Conservation (phyloP, 2,888 invertebrate genomes). For the Nomada hirtipes region DNA sequence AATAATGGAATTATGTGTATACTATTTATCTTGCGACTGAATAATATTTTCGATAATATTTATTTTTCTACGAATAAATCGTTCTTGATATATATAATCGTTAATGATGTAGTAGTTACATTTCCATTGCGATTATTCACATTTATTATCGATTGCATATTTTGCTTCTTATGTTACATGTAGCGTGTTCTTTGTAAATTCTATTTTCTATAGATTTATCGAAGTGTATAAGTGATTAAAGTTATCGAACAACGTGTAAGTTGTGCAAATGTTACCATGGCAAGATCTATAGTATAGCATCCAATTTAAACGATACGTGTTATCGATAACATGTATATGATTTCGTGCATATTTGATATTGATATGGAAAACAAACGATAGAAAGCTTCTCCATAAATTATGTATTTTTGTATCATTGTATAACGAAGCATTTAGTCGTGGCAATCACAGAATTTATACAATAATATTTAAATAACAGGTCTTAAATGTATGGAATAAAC, state of each 20-base stretch:
- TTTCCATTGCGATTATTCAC: neutral
- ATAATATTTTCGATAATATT: neutral
- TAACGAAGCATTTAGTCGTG: neutral
- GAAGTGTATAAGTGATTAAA: neutral
- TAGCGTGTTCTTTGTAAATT: neutral
- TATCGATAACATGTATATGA: conserved; percentile 24
- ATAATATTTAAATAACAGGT: neutral
- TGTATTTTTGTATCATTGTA: neutral
- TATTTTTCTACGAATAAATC: neutral
- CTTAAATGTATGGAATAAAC: too few species aligned
- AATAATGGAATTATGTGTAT: neutral
- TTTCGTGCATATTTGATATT: neutral
- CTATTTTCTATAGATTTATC: neutral
- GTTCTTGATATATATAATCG: neutral
- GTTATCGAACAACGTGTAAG: neutral
- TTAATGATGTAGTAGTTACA: neutral
- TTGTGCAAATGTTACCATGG: neutral
- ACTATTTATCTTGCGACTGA: neutral
- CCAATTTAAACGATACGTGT: neutral
- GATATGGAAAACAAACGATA: conserved; percentile 11
- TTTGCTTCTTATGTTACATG: neutral
- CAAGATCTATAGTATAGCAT: neutral
- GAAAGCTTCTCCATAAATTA: conserved; percentile 4
- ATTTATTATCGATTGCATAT: neutral
- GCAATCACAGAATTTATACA: neutral